Evolutionary conservation across 2,888 invertebrate species (phyloP), one percentile per base, ranked within the genome.

Genomic region (Orthosia gracilis): DNA sequence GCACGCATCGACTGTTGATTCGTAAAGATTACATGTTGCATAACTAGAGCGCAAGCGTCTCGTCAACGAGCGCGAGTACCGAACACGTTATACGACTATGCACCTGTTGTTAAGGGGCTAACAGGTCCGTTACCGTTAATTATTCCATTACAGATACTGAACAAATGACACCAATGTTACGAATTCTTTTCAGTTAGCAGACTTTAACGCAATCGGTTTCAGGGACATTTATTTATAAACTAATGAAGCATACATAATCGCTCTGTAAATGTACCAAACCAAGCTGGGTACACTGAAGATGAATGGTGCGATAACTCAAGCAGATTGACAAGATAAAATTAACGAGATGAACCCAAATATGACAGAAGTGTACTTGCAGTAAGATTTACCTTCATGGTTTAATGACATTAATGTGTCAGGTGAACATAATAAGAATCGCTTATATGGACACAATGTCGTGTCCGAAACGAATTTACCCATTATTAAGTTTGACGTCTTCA

Each of bases 1-100:
- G 89, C 91, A 91, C 89, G 91, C 93, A 92, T 92, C 91, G 92
- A 91, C 92, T 92, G 90, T 91, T 92, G 93, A 91, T 92, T 89
- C 90, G 89, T 90, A 88, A 92, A 94, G 94, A 95, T 95, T 93
- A 94, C 90, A 82, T 87, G 86, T 95, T 95, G 92, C 94, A 92
- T 93, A 95, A 96, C 93, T 91, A 90, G 91, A 91, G 85, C n/a
- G n/a, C n/a, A n/a, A n/a, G n/a, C 90, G 92, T 91, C 92, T 92
- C 86, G 66, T 63, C 66, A 80, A 66, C 62, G 89, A 87, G 50
- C 65, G 77, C 82, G 64, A 77, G 89, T 90, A 92, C 90, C 84
- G 86, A 91, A 91, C 92, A 89, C 91, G 94, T 93, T 94, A 92
- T 92, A 92, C 92, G 93, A 94, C 93, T 89, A 90, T 89, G 89